phyloP scores from a whole-genome alignment of 2,888 invertebrate species.

The Acleris sparsana region DNA sequence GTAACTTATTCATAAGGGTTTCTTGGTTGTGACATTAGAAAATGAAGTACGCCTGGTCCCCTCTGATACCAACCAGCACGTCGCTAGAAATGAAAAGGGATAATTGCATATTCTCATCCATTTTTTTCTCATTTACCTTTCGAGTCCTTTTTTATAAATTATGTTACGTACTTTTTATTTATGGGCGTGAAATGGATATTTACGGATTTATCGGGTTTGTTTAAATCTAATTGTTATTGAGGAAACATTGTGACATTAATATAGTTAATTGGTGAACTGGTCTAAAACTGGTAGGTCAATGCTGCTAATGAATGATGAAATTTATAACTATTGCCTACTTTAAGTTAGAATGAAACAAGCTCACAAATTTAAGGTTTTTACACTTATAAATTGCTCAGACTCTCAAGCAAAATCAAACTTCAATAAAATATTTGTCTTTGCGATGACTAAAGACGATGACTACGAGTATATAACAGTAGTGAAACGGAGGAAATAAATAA shows the following conservation, averaged over 20 bases:
- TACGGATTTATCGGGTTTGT: constrained; percentile 3
- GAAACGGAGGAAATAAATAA: no score
- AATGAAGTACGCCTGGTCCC: constrained; percentile 7
- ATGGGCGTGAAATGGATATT: constrained; percentile 7
- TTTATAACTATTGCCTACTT: no score
- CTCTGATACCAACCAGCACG: constrained; percentile 42
- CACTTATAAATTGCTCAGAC: no score
- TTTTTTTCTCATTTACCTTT: constrained; percentile 66
- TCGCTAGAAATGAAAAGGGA: constrained; percentile 64
- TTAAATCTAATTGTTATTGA: constrained; percentile 1
- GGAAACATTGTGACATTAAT: neutral
- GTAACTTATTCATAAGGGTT: constrained; percentile 14
- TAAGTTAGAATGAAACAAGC: no score
- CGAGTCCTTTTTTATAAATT: constrained; percentile 46
- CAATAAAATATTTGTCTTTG: no score
- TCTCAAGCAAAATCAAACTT: no score
- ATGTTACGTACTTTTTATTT: constrained; percentile 22
- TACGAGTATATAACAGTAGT: no score
- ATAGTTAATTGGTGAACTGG: neutral
- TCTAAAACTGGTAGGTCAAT: no score
- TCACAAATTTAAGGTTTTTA: no score
- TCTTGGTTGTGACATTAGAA: constrained; percentile 4
- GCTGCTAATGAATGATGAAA: no score
- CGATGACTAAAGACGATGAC: no score
- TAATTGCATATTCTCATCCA: constrained; percentile 65